These are phyloP conservation scores for Porites divaricata DNA, from an alignment of 92 coral and sea anemone genomes.

Conservation along the genomic window DNA sequence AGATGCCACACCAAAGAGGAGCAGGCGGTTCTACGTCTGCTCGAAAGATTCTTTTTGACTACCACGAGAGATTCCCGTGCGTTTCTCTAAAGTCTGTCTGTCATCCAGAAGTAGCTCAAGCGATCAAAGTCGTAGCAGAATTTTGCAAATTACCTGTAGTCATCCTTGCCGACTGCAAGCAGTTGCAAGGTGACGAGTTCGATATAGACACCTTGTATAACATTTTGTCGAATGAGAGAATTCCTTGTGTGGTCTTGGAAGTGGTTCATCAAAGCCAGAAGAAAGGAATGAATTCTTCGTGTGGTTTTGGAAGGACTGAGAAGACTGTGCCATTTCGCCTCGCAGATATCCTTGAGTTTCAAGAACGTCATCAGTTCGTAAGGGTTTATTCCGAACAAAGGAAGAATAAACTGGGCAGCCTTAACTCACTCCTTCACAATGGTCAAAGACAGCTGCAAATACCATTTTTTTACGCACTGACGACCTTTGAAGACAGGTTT, in stretches of 20 bases:
- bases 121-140: slow-evolving; percentile 50
- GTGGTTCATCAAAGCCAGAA: slow-evolving; percentile 48
- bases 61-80: slow-evolving; percentile 60
- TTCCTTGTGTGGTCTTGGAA: slow-evolving; percentile 58
- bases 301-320: slow-evolving; percentile 1
- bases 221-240: slow-evolving; percentile 59
- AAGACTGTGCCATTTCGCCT: slow-evolving; percentile 27
- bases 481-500: slow-evolving; percentile 62
- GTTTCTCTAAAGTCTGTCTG: slow-evolving; percentile 54
- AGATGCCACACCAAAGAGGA: slow-evolving; percentile 66
- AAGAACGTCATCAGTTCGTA: slow-evolving; percentile 34
- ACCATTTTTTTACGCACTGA: slow-evolving; percentile 68
- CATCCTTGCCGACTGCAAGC: slow-evolving; percentile 58
- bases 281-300: background rate
- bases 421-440: slow-evolving; percentile 3
- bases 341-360: slow-evolving; percentile 42
- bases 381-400: slow-evolving; percentile 45
- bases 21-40: slow-evolving; percentile 77
- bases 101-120: slow-evolving; percentile 47
- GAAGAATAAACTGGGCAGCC: slow-evolving; percentile 12
- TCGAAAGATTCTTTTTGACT: slow-evolving; percentile 55
- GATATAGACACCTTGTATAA: slow-evolving; percentile 60
- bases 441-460: slow-evolving; percentile 53
- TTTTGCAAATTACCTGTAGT: slow-evolving; percentile 64
- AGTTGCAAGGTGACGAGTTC: slow-evolving; percentile 50